Conservation (phyloP, 2,113 vertebrate species). For the Podocnemis expansa region DNA sequence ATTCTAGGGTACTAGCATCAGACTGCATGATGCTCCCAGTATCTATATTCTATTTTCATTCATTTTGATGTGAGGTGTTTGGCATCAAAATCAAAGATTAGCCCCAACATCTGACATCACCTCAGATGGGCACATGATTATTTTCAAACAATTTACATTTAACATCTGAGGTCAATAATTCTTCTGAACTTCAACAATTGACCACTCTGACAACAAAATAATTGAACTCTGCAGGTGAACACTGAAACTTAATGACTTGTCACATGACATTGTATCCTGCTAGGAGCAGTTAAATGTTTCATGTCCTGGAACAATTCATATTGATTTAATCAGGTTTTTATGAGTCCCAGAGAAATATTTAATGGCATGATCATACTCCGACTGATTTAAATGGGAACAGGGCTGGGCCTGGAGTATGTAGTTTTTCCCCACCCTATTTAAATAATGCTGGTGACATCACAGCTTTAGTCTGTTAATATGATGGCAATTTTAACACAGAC, state of each 20-base stretch:
- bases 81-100: constrained; percentile 24
- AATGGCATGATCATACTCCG: neutral
- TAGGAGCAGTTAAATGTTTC: neutral
- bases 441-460: neutral
- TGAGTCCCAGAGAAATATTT: neutral
- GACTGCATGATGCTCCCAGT: neutral
- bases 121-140: constrained; percentile 43
- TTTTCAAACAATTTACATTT: constrained; percentile 50
- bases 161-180: neutral
- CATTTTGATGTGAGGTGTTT: constrained; percentile 29
- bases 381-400: neutral
- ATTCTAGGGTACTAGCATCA: neutral
- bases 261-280: neutral
- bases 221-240: neutral
- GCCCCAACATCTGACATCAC: constrained; percentile 56
- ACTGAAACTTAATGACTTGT: neutral
- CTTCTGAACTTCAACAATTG: constrained; percentile 7
- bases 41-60: neutral
- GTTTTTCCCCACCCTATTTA: neutral
- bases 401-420: accelerated
- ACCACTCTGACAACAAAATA: constrained; percentile 12
- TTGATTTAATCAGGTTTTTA: neutral
- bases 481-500: neutral
- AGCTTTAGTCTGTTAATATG: neutral
- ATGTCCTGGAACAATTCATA: constrained; percentile 11